phyloP scores from a whole-genome alignment of 64 coral and sea anemone species.

The Orbicella faveolata region DNA sequence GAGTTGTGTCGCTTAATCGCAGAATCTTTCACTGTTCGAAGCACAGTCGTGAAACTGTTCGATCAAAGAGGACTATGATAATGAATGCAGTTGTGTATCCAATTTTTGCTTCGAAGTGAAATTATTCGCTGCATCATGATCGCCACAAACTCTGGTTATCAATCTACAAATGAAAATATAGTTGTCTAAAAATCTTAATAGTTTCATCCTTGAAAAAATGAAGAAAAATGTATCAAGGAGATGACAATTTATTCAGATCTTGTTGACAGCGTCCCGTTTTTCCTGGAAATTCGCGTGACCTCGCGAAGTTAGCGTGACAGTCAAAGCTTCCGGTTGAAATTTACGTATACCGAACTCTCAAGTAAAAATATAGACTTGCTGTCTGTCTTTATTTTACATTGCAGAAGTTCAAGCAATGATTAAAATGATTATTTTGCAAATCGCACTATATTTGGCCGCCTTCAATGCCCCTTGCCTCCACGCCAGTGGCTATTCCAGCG shows the following conservation, averaged over 20 bases:
- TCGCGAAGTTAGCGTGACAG: neutral
- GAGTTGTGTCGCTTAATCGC: too few relatives aligned
- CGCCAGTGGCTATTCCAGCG: conserved; percentile 11
- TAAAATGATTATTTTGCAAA: neutral
- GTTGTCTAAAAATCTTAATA: neutral
- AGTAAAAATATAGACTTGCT: neutral
- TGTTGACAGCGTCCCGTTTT: neutral
- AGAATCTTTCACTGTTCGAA: too few relatives aligned
- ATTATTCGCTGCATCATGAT: neutral
- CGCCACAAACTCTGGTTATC: neutral
- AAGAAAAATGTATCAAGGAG: neutral
- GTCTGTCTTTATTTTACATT: neutral
- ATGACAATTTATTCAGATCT: neutral
- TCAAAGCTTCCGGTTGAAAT: neutral
- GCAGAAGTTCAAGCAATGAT: conserved; percentile 14
- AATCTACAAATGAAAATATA: neutral
- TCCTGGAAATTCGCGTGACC: conserved; percentile 5
- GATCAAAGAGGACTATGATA: too few relatives aligned
- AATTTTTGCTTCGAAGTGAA: neutral
- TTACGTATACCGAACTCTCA: neutral
- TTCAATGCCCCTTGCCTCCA: conserved; percentile 6
- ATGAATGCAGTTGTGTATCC: neutral
- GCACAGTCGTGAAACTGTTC: too few relatives aligned
- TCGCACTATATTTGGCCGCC: neutral
- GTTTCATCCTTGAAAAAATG: neutral